Percentiles rank a stretch among this genome's conserved stretches.
Conservation (phyloP, 1,140 invertebrate species). For the Artemia franciscana region DNA sequence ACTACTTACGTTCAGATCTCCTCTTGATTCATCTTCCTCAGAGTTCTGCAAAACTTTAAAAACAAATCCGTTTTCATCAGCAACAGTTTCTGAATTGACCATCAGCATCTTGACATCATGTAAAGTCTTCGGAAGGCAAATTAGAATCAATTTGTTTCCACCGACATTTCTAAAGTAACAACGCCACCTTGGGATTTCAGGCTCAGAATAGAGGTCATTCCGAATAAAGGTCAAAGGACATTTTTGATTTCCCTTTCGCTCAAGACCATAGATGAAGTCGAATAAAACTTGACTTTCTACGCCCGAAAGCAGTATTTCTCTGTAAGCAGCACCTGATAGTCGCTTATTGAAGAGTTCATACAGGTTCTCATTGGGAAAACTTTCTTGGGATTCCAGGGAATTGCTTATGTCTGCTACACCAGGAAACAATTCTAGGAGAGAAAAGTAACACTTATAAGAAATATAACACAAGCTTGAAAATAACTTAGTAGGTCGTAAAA, state of each 20-base stretch:
- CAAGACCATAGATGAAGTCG: background rate
- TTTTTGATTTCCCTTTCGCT: background rate
- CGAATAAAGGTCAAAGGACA: background rate
- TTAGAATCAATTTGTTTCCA: slow-evolving; percentile 35
- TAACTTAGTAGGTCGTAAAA: no score
- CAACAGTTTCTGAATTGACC: slow-evolving; percentile 6
- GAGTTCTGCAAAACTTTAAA: no score
- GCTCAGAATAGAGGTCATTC: background rate
- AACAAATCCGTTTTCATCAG: background rate
- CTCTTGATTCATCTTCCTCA: no score
- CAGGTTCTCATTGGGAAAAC: slow-evolving; percentile 12
- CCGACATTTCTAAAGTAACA: slow-evolving; percentile 41
- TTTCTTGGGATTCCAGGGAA: background rate
- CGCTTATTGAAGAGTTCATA: slow-evolving; percentile 13
- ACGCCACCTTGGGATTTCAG: slow-evolving; percentile 27
- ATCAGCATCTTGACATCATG: slow-evolving; percentile 18
- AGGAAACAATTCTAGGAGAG: background rate
- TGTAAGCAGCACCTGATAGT: slow-evolving; percentile 9
- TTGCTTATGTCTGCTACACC: background rate
- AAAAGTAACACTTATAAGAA: background rate
- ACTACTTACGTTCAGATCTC: no score
- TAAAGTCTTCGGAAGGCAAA: slow-evolving; percentile 36
- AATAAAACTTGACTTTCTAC: slow-evolving; percentile 11
- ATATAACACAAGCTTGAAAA: no score
- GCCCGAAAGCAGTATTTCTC: slow-evolving; percentile 7